These are phyloP conservation scores for Brachystomella parvula DNA, from an alignment of 1,140 invertebrate species.

Conservation along the genomic window DNA sequence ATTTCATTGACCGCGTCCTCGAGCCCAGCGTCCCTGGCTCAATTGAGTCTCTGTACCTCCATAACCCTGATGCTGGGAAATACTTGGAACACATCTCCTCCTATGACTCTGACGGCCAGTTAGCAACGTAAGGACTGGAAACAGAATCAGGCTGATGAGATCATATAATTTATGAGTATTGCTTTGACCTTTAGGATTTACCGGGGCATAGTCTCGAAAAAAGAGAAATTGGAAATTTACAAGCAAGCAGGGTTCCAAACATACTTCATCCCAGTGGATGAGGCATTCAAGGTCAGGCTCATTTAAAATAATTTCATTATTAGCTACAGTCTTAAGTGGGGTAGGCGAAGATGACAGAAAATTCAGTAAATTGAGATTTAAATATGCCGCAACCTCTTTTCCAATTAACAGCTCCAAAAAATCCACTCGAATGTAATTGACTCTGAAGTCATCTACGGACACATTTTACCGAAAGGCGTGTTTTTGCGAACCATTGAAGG, in stretches of 20 bases:
- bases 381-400: neutral
- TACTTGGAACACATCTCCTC: constrained; percentile 18
- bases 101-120: constrained; percentile 16
- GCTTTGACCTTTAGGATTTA: neutral
- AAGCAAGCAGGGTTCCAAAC: constrained; percentile 67
- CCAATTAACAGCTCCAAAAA: neutral
- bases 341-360: too few species aligned
- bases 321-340: too few species aligned
- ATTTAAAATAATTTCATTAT: too few species aligned
- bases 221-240: constrained; percentile 64
- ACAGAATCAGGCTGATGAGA: neutral
- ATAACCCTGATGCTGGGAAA: constrained; percentile 21
- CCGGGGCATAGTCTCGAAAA: constrained; percentile 56
- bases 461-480: constrained; percentile 77
- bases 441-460: constrained; percentile 74
- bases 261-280: constrained; percentile 80
- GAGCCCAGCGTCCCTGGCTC: constrained; percentile 17
- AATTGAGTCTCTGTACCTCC: neutral
- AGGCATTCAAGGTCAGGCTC: constrained; percentile 66
- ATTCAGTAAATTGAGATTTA: too few species aligned
- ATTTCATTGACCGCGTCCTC: constrained; percentile 23
- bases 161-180: neutral
- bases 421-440: constrained; percentile 60
- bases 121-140: neutral
- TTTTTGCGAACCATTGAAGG: constrained; percentile 71